Base-by-base conservation (phyloP, 37 sponge, comb jelly and placozoan species). In the Aplysina aerophoba region DNA sequence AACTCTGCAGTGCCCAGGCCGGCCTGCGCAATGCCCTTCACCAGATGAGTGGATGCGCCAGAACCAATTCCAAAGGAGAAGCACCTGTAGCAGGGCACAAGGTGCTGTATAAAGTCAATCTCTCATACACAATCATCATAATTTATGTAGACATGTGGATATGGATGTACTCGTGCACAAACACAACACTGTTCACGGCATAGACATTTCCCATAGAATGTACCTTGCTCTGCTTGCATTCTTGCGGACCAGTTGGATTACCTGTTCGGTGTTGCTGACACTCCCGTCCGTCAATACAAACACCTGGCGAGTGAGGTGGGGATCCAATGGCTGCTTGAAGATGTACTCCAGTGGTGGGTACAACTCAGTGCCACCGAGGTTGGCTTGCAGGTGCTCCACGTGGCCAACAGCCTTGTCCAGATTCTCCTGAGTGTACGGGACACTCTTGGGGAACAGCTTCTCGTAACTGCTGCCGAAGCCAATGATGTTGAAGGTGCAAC, bases 31-130 rank as follows among this genome's bases (percentile, higher is more conserved):
- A 96, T 35, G 4, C 96, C 96, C 27, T 89, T 91, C 34, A 96
- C 96, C 66, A 96, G 78, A 19, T 54, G 86, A 60, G 89, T 87
- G 56, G 96, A 96, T 14, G 92, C 96, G 35, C 94, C 96, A 75
- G 84, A 81, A 31, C 96, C 96, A 59, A 96, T 93, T 15, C 94
- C 96, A 82, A 95, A 90, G 1, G 93, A 87, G 81, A 95, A 95
- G 13, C 81, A 80, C 83, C 90, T 90, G 56, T 1, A 62, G 25
- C 63, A 62, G 63, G 25, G n/a, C 4, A 27, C 63, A 27, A 27
- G 63, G 25, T 27, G n/a, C n/a, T n/a, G n/a, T n/a, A 62, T 2
- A 62, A 13, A 62, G 4, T 14, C 63, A 62, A 11, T 25, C 63
- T 13, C 27, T 62, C 63, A 27, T 11, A 27, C 63, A 62, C 27